phyloP scores from a whole-genome alignment of 2,888 invertebrate genomes.

The Tetranychus truncatus region DNA sequence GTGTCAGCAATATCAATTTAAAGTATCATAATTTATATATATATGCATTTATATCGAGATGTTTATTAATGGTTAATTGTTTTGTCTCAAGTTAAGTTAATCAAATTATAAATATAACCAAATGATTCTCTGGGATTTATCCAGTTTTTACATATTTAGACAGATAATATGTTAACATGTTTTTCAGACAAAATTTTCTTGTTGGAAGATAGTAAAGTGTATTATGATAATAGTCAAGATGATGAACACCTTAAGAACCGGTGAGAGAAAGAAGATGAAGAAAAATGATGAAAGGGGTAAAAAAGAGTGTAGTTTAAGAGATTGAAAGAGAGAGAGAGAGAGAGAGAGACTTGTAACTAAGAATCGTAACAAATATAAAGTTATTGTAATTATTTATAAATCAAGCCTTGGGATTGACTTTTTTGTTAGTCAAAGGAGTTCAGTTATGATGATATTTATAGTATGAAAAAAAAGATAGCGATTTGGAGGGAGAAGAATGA shows the following conservation, averaged over 20 bases:
- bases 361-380: constrained; percentile 1
- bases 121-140: neutral
- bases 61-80: neutral
- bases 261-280: neutral
- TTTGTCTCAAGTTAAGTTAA: neutral
- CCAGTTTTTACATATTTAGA: neutral
- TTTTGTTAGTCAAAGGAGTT: neutral
- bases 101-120: neutral
- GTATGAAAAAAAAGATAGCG: neutral
- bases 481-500: neutral
- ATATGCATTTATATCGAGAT: neutral
- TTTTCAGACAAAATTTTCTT: neutral
- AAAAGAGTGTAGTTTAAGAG: neutral
- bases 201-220: neutral
- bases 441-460: neutral
- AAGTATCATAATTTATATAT: neutral
- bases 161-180: neutral
- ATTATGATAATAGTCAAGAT: neutral
- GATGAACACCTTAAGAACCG: neutral
- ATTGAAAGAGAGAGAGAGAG: neutral
- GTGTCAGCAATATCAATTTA: neutral
- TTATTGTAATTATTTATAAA: neutral
- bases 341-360: constrained; percentile 1
- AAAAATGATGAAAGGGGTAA: too few relatives aligned
- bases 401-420: neutral